Conservation (phyloP, 2,888 invertebrate species). For the Melieria picta region DNA sequence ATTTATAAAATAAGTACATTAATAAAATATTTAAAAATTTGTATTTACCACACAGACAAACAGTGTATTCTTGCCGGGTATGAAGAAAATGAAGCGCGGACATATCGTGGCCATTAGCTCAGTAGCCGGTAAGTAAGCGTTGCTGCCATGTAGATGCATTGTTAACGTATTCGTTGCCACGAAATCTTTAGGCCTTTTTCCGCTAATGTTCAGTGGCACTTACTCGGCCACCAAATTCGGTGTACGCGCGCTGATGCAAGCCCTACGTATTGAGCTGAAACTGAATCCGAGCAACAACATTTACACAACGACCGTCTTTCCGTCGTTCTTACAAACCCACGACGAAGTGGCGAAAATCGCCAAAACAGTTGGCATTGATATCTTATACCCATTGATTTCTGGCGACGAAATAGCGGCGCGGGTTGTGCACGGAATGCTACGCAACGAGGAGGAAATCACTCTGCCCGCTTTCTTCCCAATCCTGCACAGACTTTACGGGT, state of each 20-base stretch:
- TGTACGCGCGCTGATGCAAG: conserved; percentile 57
- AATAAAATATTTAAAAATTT: not conserved
- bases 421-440: conserved; percentile 50
- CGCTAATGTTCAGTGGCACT: conserved; percentile 40
- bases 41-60: conserved; percentile 53
- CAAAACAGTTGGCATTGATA: not conserved
- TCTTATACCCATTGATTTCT: conserved; percentile 44
- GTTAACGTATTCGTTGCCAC: not conserved
- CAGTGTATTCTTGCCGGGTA: conserved; percentile 60
- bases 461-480: conserved; percentile 43
- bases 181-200: conserved; percentile 39
- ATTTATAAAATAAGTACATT: too few species aligned
- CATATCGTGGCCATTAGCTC: conserved; percentile 64
- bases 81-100: conserved; percentile 60
- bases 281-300: conserved; percentile 48
- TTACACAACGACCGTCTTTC: conserved; percentile 54
- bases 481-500: conserved; percentile 38
- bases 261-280: conserved; percentile 55
- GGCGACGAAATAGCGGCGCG: conserved; percentile 46
- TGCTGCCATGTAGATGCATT: not conserved
- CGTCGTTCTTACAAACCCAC: conserved; percentile 60
- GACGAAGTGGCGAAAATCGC: conserved; percentile 34
- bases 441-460: conserved; percentile 47
- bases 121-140: conserved; percentile 46
- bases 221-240: conserved; percentile 64